Percentiles rank a stretch among this genome's conserved stretches.
These are phyloP conservation scores for Phlogophora meticulosa DNA, from an alignment of 2,888 invertebrate species.

Conservation along the genomic window DNA sequence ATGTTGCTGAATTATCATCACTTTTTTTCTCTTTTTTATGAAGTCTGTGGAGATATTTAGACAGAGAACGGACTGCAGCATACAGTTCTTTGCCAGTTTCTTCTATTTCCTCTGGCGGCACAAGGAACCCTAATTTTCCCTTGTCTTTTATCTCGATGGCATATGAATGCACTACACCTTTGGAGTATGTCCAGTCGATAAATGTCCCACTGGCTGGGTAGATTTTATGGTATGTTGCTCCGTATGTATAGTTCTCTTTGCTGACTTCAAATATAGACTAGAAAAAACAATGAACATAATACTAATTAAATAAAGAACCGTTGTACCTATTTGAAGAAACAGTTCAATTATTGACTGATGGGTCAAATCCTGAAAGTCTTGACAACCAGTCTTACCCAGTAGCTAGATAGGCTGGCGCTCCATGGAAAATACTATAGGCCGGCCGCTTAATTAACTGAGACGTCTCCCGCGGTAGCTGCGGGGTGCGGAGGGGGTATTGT, in stretches of 20 bases:
- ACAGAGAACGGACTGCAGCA: slow-evolving; percentile 63
- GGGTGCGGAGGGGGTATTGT: no score
- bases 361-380: no score
- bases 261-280: slow-evolving; percentile 69
- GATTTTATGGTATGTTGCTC: slow-evolving; percentile 64
- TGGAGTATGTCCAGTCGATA: slow-evolving; percentile 71
- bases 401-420: no score
- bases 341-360: no score
- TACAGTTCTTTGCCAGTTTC: slow-evolving; percentile 68
- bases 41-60: slow-evolving; percentile 53
- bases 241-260: slow-evolving; percentile 62
- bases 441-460: no score
- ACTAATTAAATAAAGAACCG: neutral
- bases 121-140: slow-evolving; percentile 68
- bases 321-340: no score
- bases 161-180: slow-evolving; percentile 66
- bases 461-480: no score
- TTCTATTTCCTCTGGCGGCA: slow-evolving; percentile 68
- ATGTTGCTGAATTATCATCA: slow-evolving; percentile 33
- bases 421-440: no score
- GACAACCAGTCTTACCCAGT: no score
- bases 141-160: slow-evolving; percentile 69
- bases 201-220: slow-evolving; percentile 70
- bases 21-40: neutral
- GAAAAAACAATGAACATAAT: slow-evolving; percentile 18